Conservation (phyloP, 2,888 invertebrate genomes). For the Aleiodes leptofemur region DNA sequence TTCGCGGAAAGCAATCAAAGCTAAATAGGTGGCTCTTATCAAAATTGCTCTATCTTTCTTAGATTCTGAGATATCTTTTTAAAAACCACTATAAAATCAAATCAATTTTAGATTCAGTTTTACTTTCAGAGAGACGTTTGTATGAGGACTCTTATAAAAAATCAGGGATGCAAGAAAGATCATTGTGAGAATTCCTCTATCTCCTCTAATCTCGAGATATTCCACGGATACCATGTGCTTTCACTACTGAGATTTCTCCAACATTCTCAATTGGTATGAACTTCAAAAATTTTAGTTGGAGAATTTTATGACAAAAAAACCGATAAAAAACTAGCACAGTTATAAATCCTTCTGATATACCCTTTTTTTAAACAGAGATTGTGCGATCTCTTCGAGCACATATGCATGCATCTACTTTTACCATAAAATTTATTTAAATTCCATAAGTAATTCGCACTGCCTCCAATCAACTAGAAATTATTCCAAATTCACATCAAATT, state of each 20-base stretch:
- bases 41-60: too few species aligned
- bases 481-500: not conserved
- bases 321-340: constrained; percentile 17
- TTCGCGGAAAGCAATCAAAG: too few species aligned
- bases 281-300: not conserved
- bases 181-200: too few species aligned
- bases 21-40: too few species aligned
- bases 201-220: too few species aligned
- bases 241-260: not conserved
- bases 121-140: too few species aligned
- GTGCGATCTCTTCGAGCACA: constrained; percentile 3
- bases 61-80: too few species aligned
- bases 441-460: constrained; percentile 16
- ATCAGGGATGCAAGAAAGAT: too few species aligned
- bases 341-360: constrained; percentile 9
- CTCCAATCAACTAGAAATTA: not conserved
- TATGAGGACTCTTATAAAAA: too few species aligned
- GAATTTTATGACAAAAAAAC: constrained; percentile 5
- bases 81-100: too few species aligned
- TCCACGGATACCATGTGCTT: too few species aligned
- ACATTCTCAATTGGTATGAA: not conserved
- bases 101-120: too few species aligned
- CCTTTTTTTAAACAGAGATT: constrained; percentile 22
- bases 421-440: not conserved
- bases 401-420: constrained; percentile 17